These are phyloP conservation scores for Podabrus alpinus DNA, from an alignment of 2,888 invertebrate genomes.

Conservation along the genomic window DNA sequence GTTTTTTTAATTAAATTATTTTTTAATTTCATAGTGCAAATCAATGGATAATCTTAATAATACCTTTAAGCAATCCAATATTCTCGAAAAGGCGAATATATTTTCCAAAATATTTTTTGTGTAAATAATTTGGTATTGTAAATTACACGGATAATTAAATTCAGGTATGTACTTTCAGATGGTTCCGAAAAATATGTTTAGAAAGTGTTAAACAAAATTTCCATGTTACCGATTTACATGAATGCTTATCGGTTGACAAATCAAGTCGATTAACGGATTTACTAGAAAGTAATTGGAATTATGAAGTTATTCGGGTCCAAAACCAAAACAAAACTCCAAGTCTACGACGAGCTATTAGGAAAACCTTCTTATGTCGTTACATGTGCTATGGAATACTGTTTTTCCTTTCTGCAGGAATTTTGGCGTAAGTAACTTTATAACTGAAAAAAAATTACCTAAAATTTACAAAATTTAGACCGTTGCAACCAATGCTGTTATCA, in stretches of 20 bases:
- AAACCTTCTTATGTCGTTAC: conserved; percentile 63
- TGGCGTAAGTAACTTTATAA: background rate
- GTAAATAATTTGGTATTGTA: background rate
- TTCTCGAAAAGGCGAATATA: background rate
- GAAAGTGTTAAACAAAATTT: conserved; percentile 70
- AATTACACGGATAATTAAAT: background rate
- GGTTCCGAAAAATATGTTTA: conserved; percentile 70
- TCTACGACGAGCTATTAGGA: conserved; percentile 61
- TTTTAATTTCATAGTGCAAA: no score
- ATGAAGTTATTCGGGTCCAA: conserved; percentile 57
- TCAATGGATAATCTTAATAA: conserved; percentile 49
- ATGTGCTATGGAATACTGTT: background rate
- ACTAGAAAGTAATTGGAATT: conserved; percentile 65
- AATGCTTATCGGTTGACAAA: conserved; percentile 69
- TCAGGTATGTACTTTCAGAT: conserved; percentile 64
- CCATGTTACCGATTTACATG: conserved; percentile 67
- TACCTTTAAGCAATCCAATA: background rate
- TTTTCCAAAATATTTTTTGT: background rate
- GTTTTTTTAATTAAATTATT: no score
- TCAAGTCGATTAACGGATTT: conserved; percentile 67
- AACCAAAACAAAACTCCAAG: conserved; percentile 59
- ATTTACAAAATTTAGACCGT: background rate
- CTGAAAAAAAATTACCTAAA: background rate
- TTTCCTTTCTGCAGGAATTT: background rate
- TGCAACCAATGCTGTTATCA: background rate